These are phyloP conservation scores for Sinella curviseta DNA, from an alignment of 1,140 invertebrate species.

Conservation along the genomic window DNA sequence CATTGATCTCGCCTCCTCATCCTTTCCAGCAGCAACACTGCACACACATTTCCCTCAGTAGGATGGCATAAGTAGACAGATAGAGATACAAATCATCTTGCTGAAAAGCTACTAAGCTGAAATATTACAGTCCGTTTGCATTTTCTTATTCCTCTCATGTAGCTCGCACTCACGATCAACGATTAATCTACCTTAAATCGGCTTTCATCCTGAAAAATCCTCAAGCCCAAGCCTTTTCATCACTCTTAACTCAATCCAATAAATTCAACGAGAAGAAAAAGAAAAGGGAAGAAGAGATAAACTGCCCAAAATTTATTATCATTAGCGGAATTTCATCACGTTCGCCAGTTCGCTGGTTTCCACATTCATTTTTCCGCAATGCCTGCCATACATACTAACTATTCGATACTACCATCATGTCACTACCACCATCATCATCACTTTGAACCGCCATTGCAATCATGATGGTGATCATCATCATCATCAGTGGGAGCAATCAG, in stretches of 20 bases:
- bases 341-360: neutral
- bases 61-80: neutral
- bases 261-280: neutral
- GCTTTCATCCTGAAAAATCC: neutral
- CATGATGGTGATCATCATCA: too few species aligned
- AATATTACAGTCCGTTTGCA: neutral
- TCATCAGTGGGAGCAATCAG: too few species aligned
- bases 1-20: too few species aligned
- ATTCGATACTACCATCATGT: too few species aligned
- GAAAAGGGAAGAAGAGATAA: neutral
- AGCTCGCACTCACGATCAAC: neutral
- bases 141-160: neutral
- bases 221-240: neutral
- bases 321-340: neutral
- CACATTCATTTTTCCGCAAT: too few species aligned
- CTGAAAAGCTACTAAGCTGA: neutral
- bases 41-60: too few species aligned
- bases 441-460: too few species aligned
- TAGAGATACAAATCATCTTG: neutral
- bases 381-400: too few species aligned
- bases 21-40: too few species aligned
- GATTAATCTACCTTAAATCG: neutral
- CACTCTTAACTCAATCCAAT: neutral
- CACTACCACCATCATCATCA: too few species aligned
- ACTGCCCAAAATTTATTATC: neutral